These are phyloP conservation scores for Oligia fasciuncula DNA, from an alignment of 2,888 invertebrate species.

Conservation along the genomic window DNA sequence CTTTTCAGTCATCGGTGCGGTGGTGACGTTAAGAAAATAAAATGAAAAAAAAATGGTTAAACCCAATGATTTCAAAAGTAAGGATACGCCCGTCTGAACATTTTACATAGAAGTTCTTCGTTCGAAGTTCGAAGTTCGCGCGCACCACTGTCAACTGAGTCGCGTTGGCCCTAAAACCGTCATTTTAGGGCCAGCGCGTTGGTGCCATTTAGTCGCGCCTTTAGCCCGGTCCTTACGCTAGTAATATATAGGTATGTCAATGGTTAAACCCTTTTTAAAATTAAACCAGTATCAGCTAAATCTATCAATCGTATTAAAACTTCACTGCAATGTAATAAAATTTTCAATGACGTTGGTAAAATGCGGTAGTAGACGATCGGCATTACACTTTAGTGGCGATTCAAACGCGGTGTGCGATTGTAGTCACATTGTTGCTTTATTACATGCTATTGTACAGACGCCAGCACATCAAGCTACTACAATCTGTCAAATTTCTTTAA, in stretches of 20 bases:
- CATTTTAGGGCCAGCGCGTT: too few relatives aligned
- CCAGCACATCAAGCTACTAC: too few relatives aligned
- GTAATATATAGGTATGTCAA: too few relatives aligned
- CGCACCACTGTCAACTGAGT: too few relatives aligned
- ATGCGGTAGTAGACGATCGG: slow-evolving; percentile 71
- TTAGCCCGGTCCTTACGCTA: too few relatives aligned
- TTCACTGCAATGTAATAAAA: slow-evolving; percentile 72
- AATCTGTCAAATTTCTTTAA: too few relatives aligned
- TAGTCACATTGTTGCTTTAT: slow-evolving; percentile 69
- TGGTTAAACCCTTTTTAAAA: neutral
- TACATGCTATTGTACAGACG: slow-evolving; percentile 33
- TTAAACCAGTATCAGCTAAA: slow-evolving; percentile 45
- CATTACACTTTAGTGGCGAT: slow-evolving; percentile 77
- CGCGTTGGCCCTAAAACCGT: too few relatives aligned
- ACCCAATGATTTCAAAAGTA: too few relatives aligned
- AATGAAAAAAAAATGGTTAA: neutral
- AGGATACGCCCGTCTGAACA: too few relatives aligned
- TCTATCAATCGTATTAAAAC: slow-evolving; percentile 58
- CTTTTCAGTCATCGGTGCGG: neutral
- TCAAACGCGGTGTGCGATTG: slow-evolving; percentile 60
- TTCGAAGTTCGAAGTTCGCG: too few relatives aligned
- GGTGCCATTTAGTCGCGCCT: too few relatives aligned
- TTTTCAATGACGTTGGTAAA: slow-evolving; percentile 77
- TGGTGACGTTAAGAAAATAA: neutral
- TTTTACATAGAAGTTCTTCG: too few relatives aligned